phyloP scores from a whole-genome alignment of 2,113 vertebrate genomes.

The Leucopsar rothschildi region DNA sequence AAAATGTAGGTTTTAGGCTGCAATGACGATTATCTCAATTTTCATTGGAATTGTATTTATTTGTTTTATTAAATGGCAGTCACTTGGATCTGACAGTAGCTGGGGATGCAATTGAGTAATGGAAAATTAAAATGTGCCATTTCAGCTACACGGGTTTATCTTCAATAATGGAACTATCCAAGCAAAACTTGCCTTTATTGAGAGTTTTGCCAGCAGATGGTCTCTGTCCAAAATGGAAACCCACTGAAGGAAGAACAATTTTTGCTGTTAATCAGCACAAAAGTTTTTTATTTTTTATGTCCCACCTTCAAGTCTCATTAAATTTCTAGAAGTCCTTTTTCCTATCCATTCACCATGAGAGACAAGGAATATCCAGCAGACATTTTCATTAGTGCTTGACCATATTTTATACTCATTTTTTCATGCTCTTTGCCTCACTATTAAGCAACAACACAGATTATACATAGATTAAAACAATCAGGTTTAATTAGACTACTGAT shows the following conservation, averaged over 20 bases:
- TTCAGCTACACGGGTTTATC: neutral
- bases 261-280: neutral
- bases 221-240: neutral
- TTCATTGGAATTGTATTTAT: neutral
- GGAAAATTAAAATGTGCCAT: constrained; percentile 14
- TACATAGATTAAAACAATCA: neutral
- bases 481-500: neutral
- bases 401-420: neutral
- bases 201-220: neutral
- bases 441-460: neutral
- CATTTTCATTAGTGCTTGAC: neutral
- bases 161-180: neutral
- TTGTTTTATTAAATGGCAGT: neutral
- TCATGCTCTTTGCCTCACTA: neutral
- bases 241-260: neutral
- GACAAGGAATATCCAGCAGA: neutral
- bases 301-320: neutral
- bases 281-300: neutral
- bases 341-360: neutral
- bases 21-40: neutral
- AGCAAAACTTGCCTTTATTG: neutral
- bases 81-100: neutral
- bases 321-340: neutral
- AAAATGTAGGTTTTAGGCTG: neutral
- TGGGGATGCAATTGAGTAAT: neutral